Evolutionary conservation across 2,797 vertebrate species (phyloP).

Genomic region (Carduelis carduelis): DNA sequence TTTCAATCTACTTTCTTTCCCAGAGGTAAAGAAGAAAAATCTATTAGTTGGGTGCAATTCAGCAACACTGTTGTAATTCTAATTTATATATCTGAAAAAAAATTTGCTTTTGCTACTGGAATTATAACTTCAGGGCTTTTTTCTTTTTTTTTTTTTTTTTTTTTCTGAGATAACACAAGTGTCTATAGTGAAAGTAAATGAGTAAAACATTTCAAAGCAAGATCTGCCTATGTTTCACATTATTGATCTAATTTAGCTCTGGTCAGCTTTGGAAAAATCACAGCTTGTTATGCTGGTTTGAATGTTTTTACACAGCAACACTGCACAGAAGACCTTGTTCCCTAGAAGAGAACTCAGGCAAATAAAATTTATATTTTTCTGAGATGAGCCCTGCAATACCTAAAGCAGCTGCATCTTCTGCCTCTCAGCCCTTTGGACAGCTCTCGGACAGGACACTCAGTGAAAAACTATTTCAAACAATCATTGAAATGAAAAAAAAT

Average conservation of each 20-base stretch:
- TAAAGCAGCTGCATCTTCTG: neutral
- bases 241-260: constrained; percentile 14
- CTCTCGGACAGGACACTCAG: neutral
- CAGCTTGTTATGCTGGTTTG: constrained; percentile 6
- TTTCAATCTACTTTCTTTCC: neutral
- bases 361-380: neutral
- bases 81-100: neutral
- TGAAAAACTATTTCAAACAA: constrained; percentile 34
- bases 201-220: constrained; percentile 24
- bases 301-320: constrained; percentile 16
- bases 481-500: neutral
- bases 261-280: constrained; percentile 24
- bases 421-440: neutral
- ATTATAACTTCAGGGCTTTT: neutral
- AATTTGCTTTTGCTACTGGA: neutral
- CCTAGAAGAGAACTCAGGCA: neutral
- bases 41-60: neutral
- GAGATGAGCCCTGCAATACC: neutral
- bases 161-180: neutral
- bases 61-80: rapidly evolving
- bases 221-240: neutral
- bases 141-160: neutral
- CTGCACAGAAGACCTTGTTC: neutral
- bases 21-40: neutral
- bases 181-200: neutral